A percentile compares a stretch with the other conserved stretches of the same genome.
phyloP scores from a whole-genome alignment of 2,797 vertebrate genomes.

The Phalanger gymnotis region DNA sequence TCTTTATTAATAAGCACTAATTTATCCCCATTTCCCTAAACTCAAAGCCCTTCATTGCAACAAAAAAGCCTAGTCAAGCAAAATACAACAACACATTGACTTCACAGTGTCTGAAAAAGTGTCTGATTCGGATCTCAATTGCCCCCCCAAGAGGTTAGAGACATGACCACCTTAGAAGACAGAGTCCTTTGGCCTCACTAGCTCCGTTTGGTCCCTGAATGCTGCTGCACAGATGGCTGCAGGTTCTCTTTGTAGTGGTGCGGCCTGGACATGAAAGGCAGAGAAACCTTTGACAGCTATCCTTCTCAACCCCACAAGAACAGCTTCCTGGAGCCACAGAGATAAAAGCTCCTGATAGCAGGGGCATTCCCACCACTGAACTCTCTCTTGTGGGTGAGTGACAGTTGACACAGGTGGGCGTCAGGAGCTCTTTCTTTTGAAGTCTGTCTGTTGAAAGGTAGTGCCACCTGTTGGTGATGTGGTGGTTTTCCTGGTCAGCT shows the following conservation, averaged over 20 bases:
- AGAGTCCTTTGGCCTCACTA: not conserved
- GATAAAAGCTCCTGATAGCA: constrained; percentile 55
- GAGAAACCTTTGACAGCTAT: constrained; percentile 39
- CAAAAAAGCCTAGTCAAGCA: not conserved
- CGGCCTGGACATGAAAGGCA: not conserved
- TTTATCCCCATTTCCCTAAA: not conserved
- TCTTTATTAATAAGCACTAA: not conserved
- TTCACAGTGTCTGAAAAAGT: not conserved
- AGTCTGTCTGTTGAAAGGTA: constrained; percentile 55
- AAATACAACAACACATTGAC: not conserved
- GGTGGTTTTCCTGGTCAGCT: not conserved
- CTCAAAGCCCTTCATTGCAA: not conserved
- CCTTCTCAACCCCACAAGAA: constrained; percentile 54
- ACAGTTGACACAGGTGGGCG: constrained; percentile 91
- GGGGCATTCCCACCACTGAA: constrained; percentile 82
- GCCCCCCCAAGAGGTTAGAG: not conserved
- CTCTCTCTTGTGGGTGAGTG: constrained; percentile 87
- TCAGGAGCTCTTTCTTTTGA: constrained; percentile 60
- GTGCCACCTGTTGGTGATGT: not conserved
- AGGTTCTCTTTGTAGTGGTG: constrained; percentile 2
- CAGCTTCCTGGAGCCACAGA: constrained; percentile 68
- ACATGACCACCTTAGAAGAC: not conserved
- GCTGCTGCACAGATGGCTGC: not conserved
- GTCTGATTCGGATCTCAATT: not conserved
- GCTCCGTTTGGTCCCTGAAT: not conserved